Evolutionary conservation across 2,113 vertebrate genomes (phyloP).

Genomic region (Laticauda colubrina): DNA sequence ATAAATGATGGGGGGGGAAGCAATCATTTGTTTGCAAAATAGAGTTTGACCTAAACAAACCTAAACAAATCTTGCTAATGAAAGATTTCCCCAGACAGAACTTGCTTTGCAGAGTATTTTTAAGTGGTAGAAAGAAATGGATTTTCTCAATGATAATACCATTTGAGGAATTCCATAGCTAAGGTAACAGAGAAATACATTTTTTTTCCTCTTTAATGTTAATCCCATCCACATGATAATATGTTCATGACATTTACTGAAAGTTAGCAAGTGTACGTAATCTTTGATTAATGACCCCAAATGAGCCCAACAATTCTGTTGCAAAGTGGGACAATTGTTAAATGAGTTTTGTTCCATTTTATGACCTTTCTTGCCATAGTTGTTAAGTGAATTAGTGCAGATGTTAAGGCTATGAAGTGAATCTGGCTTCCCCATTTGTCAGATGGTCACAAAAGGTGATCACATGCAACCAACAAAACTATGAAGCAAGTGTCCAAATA

Average conservation of each 20-base stretch:
- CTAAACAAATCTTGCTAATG: not conserved
- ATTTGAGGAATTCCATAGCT: not conserved
- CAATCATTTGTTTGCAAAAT: constrained; percentile 27
- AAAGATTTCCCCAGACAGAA: constrained; percentile 27
- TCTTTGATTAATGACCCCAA: not conserved
- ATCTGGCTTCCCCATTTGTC: not conserved
- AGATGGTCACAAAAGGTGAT: not conserved
- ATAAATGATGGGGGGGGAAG: constrained; percentile 37
- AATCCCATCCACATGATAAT: not conserved
- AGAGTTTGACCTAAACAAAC: constrained; percentile 38
- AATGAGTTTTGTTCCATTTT: not conserved
- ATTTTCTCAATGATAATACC: not conserved
- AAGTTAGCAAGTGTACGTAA: not conserved
- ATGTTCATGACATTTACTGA: not conserved
- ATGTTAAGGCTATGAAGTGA: not conserved
- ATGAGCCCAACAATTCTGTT: not conserved
- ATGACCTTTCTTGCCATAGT: not conserved
- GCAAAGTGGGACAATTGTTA: not conserved
- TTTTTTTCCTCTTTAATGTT: not conserved
- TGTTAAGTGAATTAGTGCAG: not conserved
- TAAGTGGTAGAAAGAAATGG: constrained; percentile 24
- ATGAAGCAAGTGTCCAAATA: not conserved
- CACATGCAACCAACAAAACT: not conserved
- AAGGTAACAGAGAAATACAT: not conserved
- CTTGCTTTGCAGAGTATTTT: constrained; percentile 31